These are phyloP conservation scores for Bagarius yarrelli DNA, from an alignment of 2,113 vertebrate genomes.

Conservation along the genomic window DNA sequence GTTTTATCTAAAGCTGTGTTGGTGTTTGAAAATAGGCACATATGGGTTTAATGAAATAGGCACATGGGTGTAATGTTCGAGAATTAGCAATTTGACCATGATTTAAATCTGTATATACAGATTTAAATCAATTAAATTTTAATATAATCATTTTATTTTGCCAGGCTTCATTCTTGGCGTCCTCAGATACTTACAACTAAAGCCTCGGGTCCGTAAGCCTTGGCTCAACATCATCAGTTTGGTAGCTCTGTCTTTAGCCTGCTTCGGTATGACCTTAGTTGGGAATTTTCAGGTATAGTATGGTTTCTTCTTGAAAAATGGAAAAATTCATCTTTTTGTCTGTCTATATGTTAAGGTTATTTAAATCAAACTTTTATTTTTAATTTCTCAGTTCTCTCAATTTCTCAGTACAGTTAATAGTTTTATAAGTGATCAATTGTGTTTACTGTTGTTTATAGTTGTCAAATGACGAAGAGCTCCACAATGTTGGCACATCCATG, in stretches of 20 bases:
- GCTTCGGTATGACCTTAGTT: conserved; percentile 88
- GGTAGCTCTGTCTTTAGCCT: conserved; percentile 73
- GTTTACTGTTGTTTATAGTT: conserved; percentile 68
- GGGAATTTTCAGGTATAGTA: conserved; percentile 89
- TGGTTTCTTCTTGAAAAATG: neutral
- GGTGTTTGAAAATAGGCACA: too few relatives aligned
- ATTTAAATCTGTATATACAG: too few relatives aligned
- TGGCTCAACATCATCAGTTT: conserved; percentile 82
- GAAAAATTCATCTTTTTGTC: neutral
- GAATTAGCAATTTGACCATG: too few relatives aligned
- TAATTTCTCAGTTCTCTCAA: too few relatives aligned
- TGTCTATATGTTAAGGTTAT: neutral
- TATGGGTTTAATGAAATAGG: too few relatives aligned
- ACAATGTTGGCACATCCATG: conserved; percentile 79
- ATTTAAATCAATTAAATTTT: neutral
- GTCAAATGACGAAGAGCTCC: conserved; percentile 71
- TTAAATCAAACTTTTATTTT: too few relatives aligned
- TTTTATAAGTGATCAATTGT: neutral
- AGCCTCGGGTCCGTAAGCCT: conserved; percentile 72
- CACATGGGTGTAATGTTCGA: too few relatives aligned
- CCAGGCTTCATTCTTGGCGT: conserved; percentile 80
- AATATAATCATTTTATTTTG: conserved; percentile 50
- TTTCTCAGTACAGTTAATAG: too few relatives aligned
- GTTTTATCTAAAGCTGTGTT: too few relatives aligned
- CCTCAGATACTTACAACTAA: conserved; percentile 88